Evolutionary conservation across 2,797 vertebrate genomes (phyloP), one percentile per base, ranked within the genome.

Genomic region (Neostethus bicornis): DNA sequence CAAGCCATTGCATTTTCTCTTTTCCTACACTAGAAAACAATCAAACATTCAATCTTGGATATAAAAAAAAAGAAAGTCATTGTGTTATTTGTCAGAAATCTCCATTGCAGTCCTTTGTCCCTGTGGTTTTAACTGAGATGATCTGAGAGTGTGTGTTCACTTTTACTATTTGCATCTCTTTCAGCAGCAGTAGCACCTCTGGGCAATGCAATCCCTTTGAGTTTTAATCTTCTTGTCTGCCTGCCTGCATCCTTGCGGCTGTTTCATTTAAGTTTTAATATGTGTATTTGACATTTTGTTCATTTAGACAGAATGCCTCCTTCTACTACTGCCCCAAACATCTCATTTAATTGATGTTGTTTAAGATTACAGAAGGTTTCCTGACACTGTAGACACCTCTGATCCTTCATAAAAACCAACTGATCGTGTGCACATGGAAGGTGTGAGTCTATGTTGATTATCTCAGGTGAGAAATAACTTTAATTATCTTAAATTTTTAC

Each of bases 201-300:
- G 80, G 89, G 83, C 78, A 62, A 85, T 26, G 59, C 70, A 78
- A 83, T 90, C 87, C 84, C 87, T 91, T 75, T 79, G 89, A 87
- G 87, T 91, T 89, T 87, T 90, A 86, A 91, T 91, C 88, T 89
- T 83, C 81, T 80, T 61, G 73, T 89, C 87, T 84, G 83, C 66
- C 87, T 85, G 84, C 66, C 80, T 80, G 70, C 77, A 69, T 88
- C 86, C 90, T 92, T 25, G 61, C 70, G 87, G 92, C 89, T 61
- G 81, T 91, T 91, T 87, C 86, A 90, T 92, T 90, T 88, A 86
- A 87, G 83, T 90, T 90, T 90, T 92, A 91, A 90, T 91, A 91
- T 89, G 87, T 89, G 90, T 83, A 84, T 91, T 91, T 91, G 87
- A 91, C 86, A 85, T 88, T 91, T 88, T 83, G 77, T 88, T 91